Percentiles rank a stretch among this genome's conserved stretches.
phyloP scores from a whole-genome alignment of 2,113 vertebrate species.

The Gymnobelideus leadbeateri region DNA sequence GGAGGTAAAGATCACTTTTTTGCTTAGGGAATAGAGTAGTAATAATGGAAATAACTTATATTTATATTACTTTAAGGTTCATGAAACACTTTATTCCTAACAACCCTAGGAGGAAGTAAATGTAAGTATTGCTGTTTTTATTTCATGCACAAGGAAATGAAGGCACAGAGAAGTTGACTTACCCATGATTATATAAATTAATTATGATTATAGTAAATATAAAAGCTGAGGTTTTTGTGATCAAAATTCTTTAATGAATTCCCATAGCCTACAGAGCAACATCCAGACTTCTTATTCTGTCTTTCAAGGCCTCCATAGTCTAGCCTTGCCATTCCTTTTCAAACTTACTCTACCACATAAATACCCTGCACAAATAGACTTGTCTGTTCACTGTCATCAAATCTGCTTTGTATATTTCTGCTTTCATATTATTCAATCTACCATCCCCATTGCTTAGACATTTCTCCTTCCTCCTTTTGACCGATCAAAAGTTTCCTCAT shows the following conservation, averaged over 20 bases:
- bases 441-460: background rate
- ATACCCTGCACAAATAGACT: background rate
- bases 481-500: background rate
- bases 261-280: background rate
- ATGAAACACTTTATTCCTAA: background rate
- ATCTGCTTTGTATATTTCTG: background rate
- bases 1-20: too few species aligned
- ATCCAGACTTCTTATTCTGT: too few species aligned
- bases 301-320: background rate
- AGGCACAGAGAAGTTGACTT: background rate
- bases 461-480: background rate
- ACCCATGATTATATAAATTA: background rate
- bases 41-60: too few species aligned
- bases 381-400: background rate
- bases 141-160: background rate
- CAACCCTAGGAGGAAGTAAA: background rate
- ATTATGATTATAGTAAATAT: background rate
- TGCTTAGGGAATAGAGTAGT: too few species aligned
- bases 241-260: background rate
- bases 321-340: background rate
- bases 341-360: background rate
- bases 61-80: too few species aligned
- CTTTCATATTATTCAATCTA: background rate
- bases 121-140: background rate
- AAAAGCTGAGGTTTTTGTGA: background rate